Base-by-base conservation (phyloP, 2,888 invertebrate genomes). In the Platypus cylindrus region DNA sequence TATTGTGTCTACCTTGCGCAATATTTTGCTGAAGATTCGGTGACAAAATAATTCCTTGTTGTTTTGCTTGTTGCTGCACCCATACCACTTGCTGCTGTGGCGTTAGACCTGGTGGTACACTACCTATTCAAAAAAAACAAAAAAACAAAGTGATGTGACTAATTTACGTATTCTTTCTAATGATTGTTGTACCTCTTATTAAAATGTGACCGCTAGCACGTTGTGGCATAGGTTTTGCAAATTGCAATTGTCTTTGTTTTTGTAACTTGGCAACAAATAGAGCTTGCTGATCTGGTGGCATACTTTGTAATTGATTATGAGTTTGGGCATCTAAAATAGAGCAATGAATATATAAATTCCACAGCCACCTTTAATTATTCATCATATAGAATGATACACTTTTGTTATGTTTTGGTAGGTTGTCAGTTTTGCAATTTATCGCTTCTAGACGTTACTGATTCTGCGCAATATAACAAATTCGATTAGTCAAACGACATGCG, bases 261-360 rank as follows among this genome's bases (percentile, higher is more conserved):
- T 82, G 79, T 41, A 84, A 62, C 55, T 80, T 81, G 8, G 81
- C 76, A 3, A 85, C 79, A 47, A 85, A 85, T 57, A 83, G 70
- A 2, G 82, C 79, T 24, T 82, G 69, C 51, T 84, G 83, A 42
- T 80, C 74, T 0, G 83, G 81, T 50, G 83, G 81, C 73, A 73
- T 69, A 50, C 83, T 83, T 53, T 85, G 83, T 28, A 85, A 62
- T 48, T 84, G 82, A 8, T 83, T 82, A 54, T 85, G 84, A 1
- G 84, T 83, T 48, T 83, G 81, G 1, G 82, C 81, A 48, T 86
- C 85, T 46, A 27, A 20, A 41, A 29, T 18, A 30, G 4, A 20
- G 9, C 7, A 17, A n/a, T n/a, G n/a, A 14, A 27, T 25, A 25
- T 8, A n/a, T 25, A 25, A 25, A 20, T 20, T 7, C 20, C 9